Evolutionary conservation across 37 sponge, comb jelly and placozoan genomes (phyloP).

Genomic region (Halisarca cf. caerulea): DNA sequence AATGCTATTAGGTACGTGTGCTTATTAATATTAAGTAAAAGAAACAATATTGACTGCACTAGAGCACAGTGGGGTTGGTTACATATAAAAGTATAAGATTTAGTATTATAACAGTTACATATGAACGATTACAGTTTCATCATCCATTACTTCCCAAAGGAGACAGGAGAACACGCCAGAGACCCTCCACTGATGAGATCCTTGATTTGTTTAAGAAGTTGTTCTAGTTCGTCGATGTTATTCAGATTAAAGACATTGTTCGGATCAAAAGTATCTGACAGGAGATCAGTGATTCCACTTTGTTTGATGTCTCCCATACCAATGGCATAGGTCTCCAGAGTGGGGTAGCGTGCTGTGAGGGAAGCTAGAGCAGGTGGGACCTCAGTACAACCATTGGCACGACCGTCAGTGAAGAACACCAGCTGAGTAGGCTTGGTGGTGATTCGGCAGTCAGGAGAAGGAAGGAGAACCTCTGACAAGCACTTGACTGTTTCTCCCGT

Average conservation of each 20-base stretch:
- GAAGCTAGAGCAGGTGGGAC: background rate
- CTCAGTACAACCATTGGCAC: background rate
- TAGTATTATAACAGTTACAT: too few species aligned
- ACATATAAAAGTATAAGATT: background rate
- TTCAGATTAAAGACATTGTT: background rate
- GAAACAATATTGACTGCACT: too few species aligned
- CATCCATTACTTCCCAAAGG: background rate
- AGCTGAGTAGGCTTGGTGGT: background rate
- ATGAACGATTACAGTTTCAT: too few species aligned
- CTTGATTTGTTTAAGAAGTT: background rate
- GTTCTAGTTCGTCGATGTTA: background rate
- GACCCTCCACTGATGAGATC: background rate
- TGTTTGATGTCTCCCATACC: background rate
- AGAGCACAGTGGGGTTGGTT: background rate
- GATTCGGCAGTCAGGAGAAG: constrained; percentile 21
- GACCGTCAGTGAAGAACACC: constrained; percentile 30
- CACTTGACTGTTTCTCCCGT: constrained; percentile 25
- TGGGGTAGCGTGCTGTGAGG: background rate
- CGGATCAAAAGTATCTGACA: background rate
- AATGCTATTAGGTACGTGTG: too few species aligned
- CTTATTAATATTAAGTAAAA: too few species aligned
- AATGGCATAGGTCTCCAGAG: constrained; percentile 22
- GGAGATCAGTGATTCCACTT: background rate
- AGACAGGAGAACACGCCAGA: background rate
- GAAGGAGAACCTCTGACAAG: constrained; percentile 17